Evolutionary conservation across 2,888 invertebrate species (phyloP), one percentile per base, ranked within the genome.

Genomic region (Sycophila texana): DNA sequence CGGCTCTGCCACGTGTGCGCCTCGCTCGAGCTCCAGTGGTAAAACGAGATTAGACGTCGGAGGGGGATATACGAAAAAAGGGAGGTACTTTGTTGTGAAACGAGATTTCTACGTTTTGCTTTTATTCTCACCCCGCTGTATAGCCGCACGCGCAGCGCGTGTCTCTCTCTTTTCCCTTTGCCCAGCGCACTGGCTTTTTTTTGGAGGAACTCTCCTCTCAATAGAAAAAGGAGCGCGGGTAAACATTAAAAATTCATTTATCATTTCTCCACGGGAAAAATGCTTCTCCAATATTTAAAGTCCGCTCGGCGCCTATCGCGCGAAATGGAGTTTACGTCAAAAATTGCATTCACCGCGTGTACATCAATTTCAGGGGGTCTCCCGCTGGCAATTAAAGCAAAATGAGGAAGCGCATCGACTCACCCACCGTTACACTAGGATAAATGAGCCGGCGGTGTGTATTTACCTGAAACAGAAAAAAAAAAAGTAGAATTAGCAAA

Each of bases 191-290:
- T 39, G n/a, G 53, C 53, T 53, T 53, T 18, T 63, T 63, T 63
- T 63, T 39, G 39, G 18, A 7, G 39, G 7, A 39, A 39, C 39
- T 10, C 7, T n/a, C 71, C 39, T n/a, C 71, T 61, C 71, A 47
- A 71, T 72, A 60, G 53, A 79, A 71, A 75, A 79, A 67, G 60
- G 26, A 51, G 30, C 39, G 4, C 5, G 47, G n/a, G 66, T 65
- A 75, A 78, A 78, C 75, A 81, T 81, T 81, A 78, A 78, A 72
- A 78, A 75, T 81, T 67, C 74, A 81, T 81, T 75, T 49, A 78
- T 77, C 77, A 78, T 66, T 22, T 39, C n/a, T 39, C 13, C 63
- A 7, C 14, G n/a, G n/a, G 39, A 18, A 39, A 39, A 63, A 63
- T 63, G 63, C 58, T 71, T 71, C 53, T 68, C 68, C 53, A 30